A percentile compares a stretch with the other conserved stretches of the same genome.
Conservation (phyloP, 2,888 invertebrate species). For the Himalopsyche tibetana region DNA sequence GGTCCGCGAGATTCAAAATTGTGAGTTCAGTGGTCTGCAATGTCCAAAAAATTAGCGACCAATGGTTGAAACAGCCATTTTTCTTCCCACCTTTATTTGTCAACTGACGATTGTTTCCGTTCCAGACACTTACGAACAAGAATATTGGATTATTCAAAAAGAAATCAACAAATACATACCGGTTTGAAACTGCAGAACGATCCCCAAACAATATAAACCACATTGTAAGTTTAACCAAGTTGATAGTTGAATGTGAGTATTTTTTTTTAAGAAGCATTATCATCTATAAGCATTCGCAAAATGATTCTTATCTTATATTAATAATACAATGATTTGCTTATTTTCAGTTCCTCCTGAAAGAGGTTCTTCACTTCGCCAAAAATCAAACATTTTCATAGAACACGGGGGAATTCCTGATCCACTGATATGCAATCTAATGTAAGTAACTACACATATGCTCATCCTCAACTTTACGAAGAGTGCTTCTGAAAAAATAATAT, state of each 20-base stretch:
- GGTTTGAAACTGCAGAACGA: not conserved
- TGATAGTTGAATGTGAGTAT: not conserved
- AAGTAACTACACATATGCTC: not conserved
- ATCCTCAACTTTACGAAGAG: too few species aligned
- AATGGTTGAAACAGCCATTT: too few species aligned
- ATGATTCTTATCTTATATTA: too few species aligned
- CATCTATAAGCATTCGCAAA: not conserved
- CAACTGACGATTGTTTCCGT: too few species aligned
- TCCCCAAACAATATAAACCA: not conserved
- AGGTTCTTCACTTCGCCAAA: not conserved
- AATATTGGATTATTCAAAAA: not conserved
- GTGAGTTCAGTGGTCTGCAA: too few species aligned
- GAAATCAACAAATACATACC: not conserved
- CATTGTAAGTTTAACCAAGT: not conserved
- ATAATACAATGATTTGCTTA: not conserved
- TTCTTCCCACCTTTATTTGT: too few species aligned
- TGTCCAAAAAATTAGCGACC: too few species aligned
- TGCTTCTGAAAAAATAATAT: too few species aligned
- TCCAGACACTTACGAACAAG: too few species aligned
- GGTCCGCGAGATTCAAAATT: too few species aligned
- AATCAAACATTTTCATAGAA: not conserved
- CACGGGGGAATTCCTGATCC: not conserved
- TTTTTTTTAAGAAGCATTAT: not conserved
- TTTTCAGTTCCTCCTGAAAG: conserved; percentile 2
- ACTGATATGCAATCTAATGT: not conserved